phyloP scores from a whole-genome alignment of 2,888 invertebrate species.

The Hyposoter didymator region DNA sequence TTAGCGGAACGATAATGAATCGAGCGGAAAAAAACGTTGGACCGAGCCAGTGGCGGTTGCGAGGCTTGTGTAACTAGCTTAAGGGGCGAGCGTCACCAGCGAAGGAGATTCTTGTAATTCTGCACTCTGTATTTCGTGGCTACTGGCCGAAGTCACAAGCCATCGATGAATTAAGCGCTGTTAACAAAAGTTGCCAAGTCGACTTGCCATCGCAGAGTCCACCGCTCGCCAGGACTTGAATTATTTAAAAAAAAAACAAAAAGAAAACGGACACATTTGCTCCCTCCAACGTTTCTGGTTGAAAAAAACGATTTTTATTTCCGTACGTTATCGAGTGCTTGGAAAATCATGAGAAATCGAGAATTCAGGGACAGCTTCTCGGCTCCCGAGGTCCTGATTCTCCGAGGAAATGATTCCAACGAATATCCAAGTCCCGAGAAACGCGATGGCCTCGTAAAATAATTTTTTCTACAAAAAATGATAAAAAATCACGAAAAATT shows the following conservation, averaged over 20 bases:
- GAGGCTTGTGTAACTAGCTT: background rate
- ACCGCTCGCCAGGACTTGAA: background rate
- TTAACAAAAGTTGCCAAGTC: background rate
- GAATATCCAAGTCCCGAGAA: too few relatives aligned
- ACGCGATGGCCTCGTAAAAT: too few relatives aligned
- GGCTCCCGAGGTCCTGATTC: too few relatives aligned
- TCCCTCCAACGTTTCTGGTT: too few relatives aligned
- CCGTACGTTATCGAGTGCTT: too few relatives aligned
- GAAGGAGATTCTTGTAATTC: background rate
- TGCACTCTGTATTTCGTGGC: background rate
- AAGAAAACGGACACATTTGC: background rate
- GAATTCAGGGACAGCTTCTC: too few relatives aligned
- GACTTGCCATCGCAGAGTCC: background rate
- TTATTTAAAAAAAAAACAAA: background rate
- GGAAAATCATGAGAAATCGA: too few relatives aligned
- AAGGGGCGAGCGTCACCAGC: background rate
- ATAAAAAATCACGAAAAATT: too few relatives aligned
- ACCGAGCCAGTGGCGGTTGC: background rate
- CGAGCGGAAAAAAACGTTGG: conserved; percentile 56
- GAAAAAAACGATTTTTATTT: too few relatives aligned
- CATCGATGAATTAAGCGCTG: background rate
- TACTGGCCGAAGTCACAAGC: background rate
- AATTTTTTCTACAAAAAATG: too few relatives aligned
- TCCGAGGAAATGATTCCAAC: too few relatives aligned
- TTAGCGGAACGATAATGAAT: conserved; percentile 55